Evolutionary conservation across 2,888 invertebrate genomes (phyloP), one percentile per base, ranked within the genome.

Genomic region (Trichogramma evanescens): DNA sequence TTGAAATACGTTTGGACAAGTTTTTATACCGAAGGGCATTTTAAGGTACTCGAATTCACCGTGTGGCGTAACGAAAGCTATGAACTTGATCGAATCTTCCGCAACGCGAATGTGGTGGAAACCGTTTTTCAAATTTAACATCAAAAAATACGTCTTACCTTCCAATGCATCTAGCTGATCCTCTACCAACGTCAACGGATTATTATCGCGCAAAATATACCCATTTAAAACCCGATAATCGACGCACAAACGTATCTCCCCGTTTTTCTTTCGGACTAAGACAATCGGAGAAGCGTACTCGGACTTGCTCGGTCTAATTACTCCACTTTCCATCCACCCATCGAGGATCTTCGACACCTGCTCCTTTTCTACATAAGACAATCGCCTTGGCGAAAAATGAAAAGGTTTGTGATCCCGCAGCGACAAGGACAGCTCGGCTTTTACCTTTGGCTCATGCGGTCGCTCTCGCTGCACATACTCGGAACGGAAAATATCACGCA

Each of bases 1-100:
- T 54, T 59, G 59, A 54, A 59, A 59, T 6, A 13, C n/a, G 6
- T 45, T 45, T 4, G 60, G 56, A 5, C 51, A 55, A 6, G 56
- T 56, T 6, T 56, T 60, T 9, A 60, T 40, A 10, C 60, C 60
- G 38, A 63, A 63, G 9, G 58, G 56, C 63, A 63, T 63, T 40
- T 41, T 52, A 2, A 58, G 38, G 41, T 53, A 61, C 40, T 63
- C 61, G 39, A 49, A 63, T 10, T 63, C 60, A 42, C 63, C 63
- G 6, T 61, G 48, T 6, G 58, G 63, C n/a, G 52, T 61, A 13
- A 56, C 55, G 13, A 63, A 63, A 4, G 63, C 57, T 4, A 50
- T 61, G 40, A 54, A 57, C 40, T 63, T 63, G n/a, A 50, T 38
- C 2, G 60, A 63, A 5, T 57, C 63, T 42, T 60, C 57, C 3